A percentile compares a stretch with the other conserved stretches of the same genome.
phyloP scores from a whole-genome alignment of 2,113 vertebrate genomes.

The Mormyrus lacerda region DNA sequence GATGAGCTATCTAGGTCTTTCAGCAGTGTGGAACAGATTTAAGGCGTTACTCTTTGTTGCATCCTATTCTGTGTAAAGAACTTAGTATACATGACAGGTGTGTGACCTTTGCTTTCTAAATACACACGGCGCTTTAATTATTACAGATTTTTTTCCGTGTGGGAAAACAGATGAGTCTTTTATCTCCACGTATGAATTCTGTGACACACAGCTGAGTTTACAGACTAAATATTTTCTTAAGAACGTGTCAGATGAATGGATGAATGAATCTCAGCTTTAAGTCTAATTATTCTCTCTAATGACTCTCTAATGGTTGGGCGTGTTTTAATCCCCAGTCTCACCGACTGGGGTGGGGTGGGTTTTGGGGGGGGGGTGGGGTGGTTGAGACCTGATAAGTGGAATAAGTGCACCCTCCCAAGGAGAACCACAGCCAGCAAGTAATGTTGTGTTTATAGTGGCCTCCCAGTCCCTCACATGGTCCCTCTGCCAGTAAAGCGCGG shows the following conservation, averaged over 20 bases:
- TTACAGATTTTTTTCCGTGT: background rate
- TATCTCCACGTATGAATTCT: background rate
- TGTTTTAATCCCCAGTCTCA: background rate
- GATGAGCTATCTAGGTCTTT: background rate
- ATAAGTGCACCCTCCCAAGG: background rate
- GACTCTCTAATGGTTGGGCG: background rate
- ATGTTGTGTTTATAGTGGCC: background rate
- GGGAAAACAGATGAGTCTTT: background rate
- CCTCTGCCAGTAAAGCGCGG: background rate
- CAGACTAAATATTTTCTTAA: constrained; percentile 7
- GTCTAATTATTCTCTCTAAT: background rate
- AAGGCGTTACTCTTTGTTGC: background rate
- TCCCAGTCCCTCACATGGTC: background rate
- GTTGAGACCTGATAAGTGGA: background rate
- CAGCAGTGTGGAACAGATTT: background rate
- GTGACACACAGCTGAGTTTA: background rate
- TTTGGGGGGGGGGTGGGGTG: background rate
- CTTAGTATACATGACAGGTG: background rate
- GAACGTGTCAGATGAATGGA: background rate
- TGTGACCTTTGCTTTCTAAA: background rate
- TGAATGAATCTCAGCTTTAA: background rate
- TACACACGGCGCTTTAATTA: background rate
- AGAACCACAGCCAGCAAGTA: background rate
- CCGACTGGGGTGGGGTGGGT: background rate
- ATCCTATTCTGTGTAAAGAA: background rate